phyloP scores from a whole-genome alignment of 1,140 invertebrate genomes.

The Lasaia peninsularis region DNA sequence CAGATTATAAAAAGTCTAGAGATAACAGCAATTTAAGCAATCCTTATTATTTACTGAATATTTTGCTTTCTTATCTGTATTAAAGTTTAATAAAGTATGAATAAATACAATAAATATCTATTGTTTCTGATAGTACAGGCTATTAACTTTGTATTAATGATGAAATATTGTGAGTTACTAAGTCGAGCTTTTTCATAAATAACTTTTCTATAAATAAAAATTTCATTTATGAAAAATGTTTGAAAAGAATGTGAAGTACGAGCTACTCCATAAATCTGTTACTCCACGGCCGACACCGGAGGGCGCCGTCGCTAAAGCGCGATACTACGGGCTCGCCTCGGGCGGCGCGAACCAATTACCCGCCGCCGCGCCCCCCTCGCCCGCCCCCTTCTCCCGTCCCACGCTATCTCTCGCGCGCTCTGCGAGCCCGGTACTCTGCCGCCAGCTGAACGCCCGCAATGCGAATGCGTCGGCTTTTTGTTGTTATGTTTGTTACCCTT shows the following conservation, averaged over 20 bases:
- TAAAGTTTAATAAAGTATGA: no score
- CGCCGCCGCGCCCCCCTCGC: constrained; percentile 54
- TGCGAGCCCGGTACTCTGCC: constrained; percentile 56
- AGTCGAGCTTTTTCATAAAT: no score
- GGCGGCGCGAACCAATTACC: constrained; percentile 76
- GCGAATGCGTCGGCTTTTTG: constrained; percentile 55
- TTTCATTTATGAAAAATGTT: no score
- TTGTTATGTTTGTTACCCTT: constrained; percentile 18
- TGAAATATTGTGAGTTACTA: no score
- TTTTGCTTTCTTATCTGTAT: no score
- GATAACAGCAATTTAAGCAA: no score
- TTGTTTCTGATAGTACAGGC: no score
- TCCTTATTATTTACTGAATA: no score
- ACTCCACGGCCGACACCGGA: constrained; percentile 58
- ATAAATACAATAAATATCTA: no score
- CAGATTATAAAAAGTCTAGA: no score
- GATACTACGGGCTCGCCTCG: constrained; percentile 77
- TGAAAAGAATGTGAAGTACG: no score
- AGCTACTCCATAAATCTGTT: constrained; percentile 36
- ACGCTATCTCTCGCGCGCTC: constrained; percentile 44
- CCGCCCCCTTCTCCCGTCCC: constrained; percentile 23
- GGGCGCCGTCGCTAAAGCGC: constrained; percentile 79
- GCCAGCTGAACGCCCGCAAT: constrained; percentile 61
- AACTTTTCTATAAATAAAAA: constrained; percentile 14
- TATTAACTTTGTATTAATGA: no score